Conservation (phyloP, 2,797 vertebrate genomes). For the Sebastes vulpes region DNA sequence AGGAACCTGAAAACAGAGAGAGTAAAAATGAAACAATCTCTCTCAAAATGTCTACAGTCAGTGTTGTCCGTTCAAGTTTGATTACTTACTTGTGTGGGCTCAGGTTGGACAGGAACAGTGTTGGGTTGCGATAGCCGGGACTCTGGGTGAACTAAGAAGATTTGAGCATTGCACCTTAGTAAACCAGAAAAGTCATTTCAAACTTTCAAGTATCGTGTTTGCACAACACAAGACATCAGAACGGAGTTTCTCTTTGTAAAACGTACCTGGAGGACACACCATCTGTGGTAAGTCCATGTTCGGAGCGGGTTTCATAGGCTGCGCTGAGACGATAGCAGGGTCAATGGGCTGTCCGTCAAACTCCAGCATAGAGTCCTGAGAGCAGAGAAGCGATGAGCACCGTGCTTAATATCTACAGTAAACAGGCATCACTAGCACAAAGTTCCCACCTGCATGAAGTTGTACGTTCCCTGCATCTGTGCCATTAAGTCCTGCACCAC, state of each 20-base stretch:
- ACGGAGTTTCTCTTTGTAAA: background rate
- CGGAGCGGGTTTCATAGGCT: constrained; percentile 94
- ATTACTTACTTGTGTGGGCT: constrained; percentile 92
- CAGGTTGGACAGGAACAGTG: constrained; percentile 91
- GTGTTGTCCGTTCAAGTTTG: too few species aligned
- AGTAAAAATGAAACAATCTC: background rate
- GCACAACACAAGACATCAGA: background rate
- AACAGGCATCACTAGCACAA: background rate
- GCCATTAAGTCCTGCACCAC: constrained; percentile 98
- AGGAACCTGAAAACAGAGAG: constrained; percentile 84
- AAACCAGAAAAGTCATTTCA: constrained; percentile 1
- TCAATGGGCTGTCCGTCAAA: constrained; percentile 96
- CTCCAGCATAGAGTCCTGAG: constrained; percentile 97
- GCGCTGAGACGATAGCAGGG: constrained; percentile 96
- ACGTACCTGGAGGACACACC: constrained; percentile 92
- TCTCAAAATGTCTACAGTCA: background rate
- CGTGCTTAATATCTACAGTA: background rate
- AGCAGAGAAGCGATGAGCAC: constrained; percentile 11
- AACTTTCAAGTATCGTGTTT: background rate
- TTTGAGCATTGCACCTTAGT: constrained; percentile 1
- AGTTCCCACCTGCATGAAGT: constrained; percentile 95
- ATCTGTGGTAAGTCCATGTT: constrained; percentile 93
- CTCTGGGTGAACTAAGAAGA: constrained; percentile 90
- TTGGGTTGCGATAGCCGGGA: constrained; percentile 91
- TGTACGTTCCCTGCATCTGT: constrained; percentile 98